These are phyloP conservation scores for Peromyscus eremicus DNA, from an alignment of 2,797 vertebrate genomes.

Conservation along the genomic window DNA sequence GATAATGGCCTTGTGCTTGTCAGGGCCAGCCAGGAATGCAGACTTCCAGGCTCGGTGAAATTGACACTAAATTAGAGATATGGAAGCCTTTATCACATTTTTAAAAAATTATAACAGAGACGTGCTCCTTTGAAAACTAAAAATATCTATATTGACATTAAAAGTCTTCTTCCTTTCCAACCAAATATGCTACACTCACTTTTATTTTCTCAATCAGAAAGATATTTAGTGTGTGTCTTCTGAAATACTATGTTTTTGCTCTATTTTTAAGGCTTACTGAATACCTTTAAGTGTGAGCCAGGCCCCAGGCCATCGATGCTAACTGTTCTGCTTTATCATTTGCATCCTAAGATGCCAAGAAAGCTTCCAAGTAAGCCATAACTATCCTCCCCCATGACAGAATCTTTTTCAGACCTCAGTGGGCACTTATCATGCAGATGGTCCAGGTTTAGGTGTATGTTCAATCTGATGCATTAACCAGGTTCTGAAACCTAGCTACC, in stretches of 20 bases:
- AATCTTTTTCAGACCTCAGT: background rate
- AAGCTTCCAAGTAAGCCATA: background rate
- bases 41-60: slow-evolving; percentile 66
- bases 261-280: slow-evolving; percentile 85
- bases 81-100: slow-evolving; percentile 49
- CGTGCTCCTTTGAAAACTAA: slow-evolving; percentile 73
- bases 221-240: slow-evolving; percentile 81
- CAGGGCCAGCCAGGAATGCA: slow-evolving; percentile 43
- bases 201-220: slow-evolving; percentile 86
- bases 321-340: slow-evolving; percentile 53
- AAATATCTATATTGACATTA: slow-evolving; percentile 8
- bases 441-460: slow-evolving; percentile 30
- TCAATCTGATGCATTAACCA: slow-evolving; percentile 32
- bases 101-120: slow-evolving; percentile 52
- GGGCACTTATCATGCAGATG: background rate
- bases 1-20: slow-evolving; percentile 5
- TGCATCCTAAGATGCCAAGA: slow-evolving; percentile 31
- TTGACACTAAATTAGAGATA: slow-evolving; percentile 62
- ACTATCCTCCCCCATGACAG: too few species aligned
- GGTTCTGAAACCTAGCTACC: slow-evolving; percentile 62
- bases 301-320: slow-evolving; percentile 66
- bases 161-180: slow-evolving; percentile 68
- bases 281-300: slow-evolving; percentile 83
- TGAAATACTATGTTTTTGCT: slow-evolving; percentile 81
- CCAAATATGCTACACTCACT: slow-evolving; percentile 66